phyloP scores from a whole-genome alignment of 2,888 invertebrate genomes.

The Rhamphomyia laevipes region DNA sequence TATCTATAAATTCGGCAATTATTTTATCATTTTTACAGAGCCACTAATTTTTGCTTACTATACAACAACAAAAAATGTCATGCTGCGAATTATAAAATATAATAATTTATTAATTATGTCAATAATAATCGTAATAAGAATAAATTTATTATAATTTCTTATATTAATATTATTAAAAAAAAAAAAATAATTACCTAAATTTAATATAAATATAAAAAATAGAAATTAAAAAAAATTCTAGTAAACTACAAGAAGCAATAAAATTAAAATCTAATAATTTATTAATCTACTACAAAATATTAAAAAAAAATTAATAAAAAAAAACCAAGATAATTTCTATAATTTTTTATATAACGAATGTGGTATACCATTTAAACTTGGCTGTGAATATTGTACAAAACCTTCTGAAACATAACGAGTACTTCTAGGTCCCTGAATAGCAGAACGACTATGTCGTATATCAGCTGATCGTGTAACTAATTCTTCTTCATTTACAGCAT shows the following conservation, averaged over 20 bases:
- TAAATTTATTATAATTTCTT: too few relatives aligned
- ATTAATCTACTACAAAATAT: too few relatives aligned
- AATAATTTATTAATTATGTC: too few relatives aligned
- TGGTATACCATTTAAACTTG: conserved; percentile 39
- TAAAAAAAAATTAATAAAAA: background rate
- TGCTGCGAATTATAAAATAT: too few relatives aligned
- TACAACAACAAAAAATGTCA: too few relatives aligned
- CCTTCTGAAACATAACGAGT: conserved; percentile 36
- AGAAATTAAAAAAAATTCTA: background rate
- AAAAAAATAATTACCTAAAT: too few relatives aligned
- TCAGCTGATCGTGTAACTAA: conserved; percentile 22
- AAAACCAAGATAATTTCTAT: conserved; percentile 17
- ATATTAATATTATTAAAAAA: too few relatives aligned
- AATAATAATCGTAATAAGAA: too few relatives aligned
- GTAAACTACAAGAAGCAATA: background rate
- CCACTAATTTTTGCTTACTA: too few relatives aligned
- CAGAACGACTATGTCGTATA: conserved; percentile 23
- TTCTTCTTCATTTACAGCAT: conserved; percentile 35
- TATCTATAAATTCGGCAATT: too few relatives aligned
- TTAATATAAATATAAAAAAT: background rate
- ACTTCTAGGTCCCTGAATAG: conserved; percentile 20
- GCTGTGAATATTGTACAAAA: conserved; percentile 39
- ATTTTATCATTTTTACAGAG: too few relatives aligned
- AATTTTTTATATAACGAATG: conserved; percentile 35
- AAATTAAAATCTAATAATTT: background rate